Base-by-base conservation (phyloP, 1,140 invertebrate genomes). In the Philotrypesis tridentata region DNA sequence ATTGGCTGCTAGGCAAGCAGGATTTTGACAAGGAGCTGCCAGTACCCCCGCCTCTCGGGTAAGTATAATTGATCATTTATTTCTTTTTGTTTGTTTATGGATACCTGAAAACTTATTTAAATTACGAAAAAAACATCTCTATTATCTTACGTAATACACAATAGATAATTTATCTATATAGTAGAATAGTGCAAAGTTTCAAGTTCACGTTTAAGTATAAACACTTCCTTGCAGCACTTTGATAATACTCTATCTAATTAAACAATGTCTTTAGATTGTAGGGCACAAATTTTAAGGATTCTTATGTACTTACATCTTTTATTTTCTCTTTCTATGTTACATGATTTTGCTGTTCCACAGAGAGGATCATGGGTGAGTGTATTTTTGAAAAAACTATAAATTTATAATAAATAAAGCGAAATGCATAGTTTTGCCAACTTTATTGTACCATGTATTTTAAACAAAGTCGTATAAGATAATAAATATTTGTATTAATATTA, bases 1-100 rank as follows among this genome's bases (percentile, higher is more conserved):
- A 97, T 91, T 98, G 97, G 97, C 92, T 98, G 67, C 92, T 96
- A 37, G 97, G 97, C 71, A 97, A 97, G 91, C 95, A 96, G 68
- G 97, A 96, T 29, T 98, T 98, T 88, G 95, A 97, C 84, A 97
- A 97, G 90, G 93, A 94, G 33, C 92, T 98, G 12, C 97, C 97
- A 11, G 93, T 93, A 40, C 96, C 96, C 70, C 96, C 96, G 6
- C 94, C 95, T 3, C 92, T 96, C 55, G 95, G 95, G 96, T 97
- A 91, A 95, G 93, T 71, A n/a, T 21, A 37, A 37, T 37, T 37
- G 33, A 37, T 21, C 43, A 21, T 48, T n/a, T 67, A 25, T 78
- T 84, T 82, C 61, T 23, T 65, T 80, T 85, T 87, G 86, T 84
- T 83, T 86, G 86, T 83, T 86, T 83, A 87, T 87, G 55, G 12